Evolutionary conservation across 2,888 invertebrate genomes (phyloP).

Genomic region (Megalurothrips usitatus): DNA sequence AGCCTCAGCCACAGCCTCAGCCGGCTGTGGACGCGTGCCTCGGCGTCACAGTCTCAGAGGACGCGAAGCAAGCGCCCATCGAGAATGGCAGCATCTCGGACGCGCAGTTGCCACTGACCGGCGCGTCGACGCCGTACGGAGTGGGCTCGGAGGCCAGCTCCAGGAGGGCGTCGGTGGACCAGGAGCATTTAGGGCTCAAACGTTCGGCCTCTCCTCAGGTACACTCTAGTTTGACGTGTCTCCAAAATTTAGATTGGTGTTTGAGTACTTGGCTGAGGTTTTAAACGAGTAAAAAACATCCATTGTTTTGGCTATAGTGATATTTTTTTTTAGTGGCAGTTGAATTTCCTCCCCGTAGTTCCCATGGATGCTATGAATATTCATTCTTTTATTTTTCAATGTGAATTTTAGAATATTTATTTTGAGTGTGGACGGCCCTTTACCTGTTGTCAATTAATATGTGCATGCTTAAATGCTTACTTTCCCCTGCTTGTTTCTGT

Average conservation of each 20-base stretch:
- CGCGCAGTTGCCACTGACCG: background rate
- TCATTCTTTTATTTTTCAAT: background rate
- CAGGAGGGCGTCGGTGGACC: background rate
- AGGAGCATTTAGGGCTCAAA: background rate
- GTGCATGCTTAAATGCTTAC: too few species aligned
- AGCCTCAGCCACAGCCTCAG: too few species aligned
- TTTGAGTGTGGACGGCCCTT: background rate
- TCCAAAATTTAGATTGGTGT: background rate
- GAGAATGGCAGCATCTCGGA: background rate
- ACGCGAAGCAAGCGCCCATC: background rate
- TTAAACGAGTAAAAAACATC: too few species aligned
- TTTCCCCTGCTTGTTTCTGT: too few species aligned
- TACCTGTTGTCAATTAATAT: too few species aligned
- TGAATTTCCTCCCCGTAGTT: too few species aligned
- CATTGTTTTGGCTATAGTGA: too few species aligned
- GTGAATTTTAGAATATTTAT: background rate
- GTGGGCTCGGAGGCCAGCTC: background rate
- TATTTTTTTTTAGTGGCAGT: too few species aligned
- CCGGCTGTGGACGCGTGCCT: background rate
- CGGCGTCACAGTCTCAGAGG: background rate
- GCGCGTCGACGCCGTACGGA: background rate
- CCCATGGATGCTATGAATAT: too few species aligned
- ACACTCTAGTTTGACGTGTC: background rate
- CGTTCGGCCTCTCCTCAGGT: conserved; percentile 8
- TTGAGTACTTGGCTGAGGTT: too few species aligned